These are phyloP conservation scores for Cephus sareptanus DNA, from an alignment of 2,888 invertebrate genomes.

Conservation along the genomic window DNA sequence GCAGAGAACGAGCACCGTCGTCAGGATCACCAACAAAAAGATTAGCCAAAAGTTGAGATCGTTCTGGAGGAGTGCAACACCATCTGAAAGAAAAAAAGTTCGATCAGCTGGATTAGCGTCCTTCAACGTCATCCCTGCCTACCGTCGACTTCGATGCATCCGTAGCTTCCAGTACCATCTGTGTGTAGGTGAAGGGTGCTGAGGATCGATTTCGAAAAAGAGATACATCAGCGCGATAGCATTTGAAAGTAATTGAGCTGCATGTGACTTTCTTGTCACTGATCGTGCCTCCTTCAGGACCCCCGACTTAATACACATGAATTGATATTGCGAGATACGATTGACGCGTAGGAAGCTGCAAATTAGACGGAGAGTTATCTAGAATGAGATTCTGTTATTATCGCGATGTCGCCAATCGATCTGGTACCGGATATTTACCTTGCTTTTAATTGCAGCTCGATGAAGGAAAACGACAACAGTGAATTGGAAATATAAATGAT, in stretches of 20 bases:
- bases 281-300: not conserved
- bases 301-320: not conserved
- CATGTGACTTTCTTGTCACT: not conserved
- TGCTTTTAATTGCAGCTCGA: not conserved
- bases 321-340: not conserved
- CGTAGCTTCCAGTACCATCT: not conserved
- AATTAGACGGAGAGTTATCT: not conserved
- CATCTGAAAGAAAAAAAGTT: constrained; percentile 62
- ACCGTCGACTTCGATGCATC: not conserved
- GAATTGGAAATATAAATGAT: not conserved
- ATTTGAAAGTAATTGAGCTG: not conserved
- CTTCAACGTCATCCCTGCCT: not conserved
- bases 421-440: not conserved
- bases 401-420: not conserved
- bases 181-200: not conserved
- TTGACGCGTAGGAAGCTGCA: not conserved
- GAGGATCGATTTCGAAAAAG: not conserved
- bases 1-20: constrained; percentile 68
- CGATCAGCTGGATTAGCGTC: constrained; percentile 15
- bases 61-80: constrained; percentile 65
- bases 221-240: not conserved
- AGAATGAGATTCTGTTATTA: not conserved
- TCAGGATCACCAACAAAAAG: constrained; percentile 69
- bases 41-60: constrained; percentile 75
- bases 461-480: not conserved